These are phyloP conservation scores for Lepidotrigona ventralis DNA, from an alignment of 1,140 invertebrate genomes.

Conservation along the genomic window DNA sequence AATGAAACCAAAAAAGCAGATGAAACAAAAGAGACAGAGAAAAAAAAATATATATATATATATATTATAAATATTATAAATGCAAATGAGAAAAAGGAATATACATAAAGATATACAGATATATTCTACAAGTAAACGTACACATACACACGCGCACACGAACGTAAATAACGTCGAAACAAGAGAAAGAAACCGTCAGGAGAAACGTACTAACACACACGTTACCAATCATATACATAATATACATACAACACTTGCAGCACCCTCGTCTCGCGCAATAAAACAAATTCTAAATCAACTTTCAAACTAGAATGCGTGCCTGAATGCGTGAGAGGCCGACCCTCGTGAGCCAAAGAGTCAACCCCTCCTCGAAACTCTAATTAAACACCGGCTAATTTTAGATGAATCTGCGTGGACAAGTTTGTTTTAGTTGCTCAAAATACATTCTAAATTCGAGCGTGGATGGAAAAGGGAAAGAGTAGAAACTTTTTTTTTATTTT, in stretches of 20 bases:
- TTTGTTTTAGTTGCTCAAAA: background rate
- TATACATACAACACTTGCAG: constrained; percentile 17
- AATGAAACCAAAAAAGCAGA: background rate
- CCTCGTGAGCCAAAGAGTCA: background rate
- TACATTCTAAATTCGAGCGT: background rate
- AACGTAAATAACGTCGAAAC: background rate
- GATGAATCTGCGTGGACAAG: background rate
- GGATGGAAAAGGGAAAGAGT: background rate
- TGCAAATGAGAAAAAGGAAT: constrained; percentile 29
- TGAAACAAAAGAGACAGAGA: constrained; percentile 15
- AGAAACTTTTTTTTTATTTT: background rate
- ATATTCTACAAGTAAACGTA: constrained; percentile 32
- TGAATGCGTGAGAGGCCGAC: constrained; percentile 49
- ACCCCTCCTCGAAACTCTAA: background rate
- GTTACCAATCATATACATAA: background rate
- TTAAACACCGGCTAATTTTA: background rate
- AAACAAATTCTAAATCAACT: constrained; percentile 74
- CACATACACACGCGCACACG: constrained; percentile 30
- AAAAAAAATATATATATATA: constrained; percentile 42
- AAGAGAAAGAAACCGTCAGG: background rate
- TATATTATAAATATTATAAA: constrained; percentile 52
- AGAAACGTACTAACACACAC: background rate
- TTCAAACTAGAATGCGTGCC: constrained; percentile 65
- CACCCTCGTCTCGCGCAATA: constrained; percentile 67
- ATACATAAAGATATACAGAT: constrained; percentile 28